Percentiles rank a stretch among this genome's conserved stretches.
Evolutionary conservation across 2,113 vertebrate species (phyloP).

Genomic region (Microcebus tavaratra): DNA sequence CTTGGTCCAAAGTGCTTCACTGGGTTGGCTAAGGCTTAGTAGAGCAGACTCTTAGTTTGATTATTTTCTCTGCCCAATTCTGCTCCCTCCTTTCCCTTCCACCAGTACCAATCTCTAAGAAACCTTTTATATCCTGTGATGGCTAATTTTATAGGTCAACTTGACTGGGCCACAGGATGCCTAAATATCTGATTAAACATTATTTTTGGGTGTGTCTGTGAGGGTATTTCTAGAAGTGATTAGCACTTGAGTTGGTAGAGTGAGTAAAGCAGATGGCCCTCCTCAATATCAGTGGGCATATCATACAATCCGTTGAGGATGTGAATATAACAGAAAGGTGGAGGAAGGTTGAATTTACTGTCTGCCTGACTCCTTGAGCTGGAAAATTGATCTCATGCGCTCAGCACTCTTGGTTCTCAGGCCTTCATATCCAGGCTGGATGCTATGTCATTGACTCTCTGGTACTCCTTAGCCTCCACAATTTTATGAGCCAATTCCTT

Average conservation of each 20-base stretch:
- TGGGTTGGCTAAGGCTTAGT: background rate
- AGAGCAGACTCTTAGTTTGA: background rate
- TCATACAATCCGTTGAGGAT: background rate
- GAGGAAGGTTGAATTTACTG: background rate
- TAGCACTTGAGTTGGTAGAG: background rate
- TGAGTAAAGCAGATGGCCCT: background rate
- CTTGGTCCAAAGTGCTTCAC: background rate
- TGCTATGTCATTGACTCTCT: background rate
- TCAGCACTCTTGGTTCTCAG: background rate
- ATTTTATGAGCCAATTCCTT: background rate
- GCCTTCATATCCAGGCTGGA: background rate
- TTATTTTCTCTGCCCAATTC: background rate
- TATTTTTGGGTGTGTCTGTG: background rate
- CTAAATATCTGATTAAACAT: background rate
- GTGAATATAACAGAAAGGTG: background rate
- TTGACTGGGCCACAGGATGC: background rate
- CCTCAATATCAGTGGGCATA: background rate
- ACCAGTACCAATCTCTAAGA: background rate
- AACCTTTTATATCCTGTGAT: background rate
- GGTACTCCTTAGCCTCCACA: background rate
- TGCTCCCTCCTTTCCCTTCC: background rate
- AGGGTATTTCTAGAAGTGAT: background rate
- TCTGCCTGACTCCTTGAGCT: background rate
- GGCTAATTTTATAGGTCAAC: background rate
- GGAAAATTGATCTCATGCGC: background rate